A percentile compares a stretch with the other conserved stretches of the same genome.
phyloP scores from a whole-genome alignment of 2,888 invertebrate species.

The Amphimallon solstitiale region DNA sequence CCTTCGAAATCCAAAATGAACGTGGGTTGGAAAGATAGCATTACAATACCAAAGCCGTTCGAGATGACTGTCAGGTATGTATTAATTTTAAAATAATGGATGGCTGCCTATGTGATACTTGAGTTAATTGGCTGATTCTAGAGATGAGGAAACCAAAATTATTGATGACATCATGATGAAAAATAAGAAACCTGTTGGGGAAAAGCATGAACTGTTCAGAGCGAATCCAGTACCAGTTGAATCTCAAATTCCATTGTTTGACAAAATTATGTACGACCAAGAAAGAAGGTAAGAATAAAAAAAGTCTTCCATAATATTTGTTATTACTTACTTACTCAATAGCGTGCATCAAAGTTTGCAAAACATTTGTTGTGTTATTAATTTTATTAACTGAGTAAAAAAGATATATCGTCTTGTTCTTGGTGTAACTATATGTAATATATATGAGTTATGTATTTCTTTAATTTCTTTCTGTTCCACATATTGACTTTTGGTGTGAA shows the following conservation, averaged over 20 bases:
- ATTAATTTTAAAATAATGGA: conserved; percentile 12
- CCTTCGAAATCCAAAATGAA: conserved; percentile 64
- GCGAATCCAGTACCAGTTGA: conserved; percentile 76
- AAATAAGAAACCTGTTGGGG: conserved; percentile 60
- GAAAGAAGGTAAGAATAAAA: conserved; percentile 69
- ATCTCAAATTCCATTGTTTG: conserved; percentile 76
- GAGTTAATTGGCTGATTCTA: conserved; percentile 54
- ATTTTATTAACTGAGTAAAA: too few relatives aligned
- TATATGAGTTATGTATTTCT: too few relatives aligned
- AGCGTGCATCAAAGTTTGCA: too few relatives aligned
- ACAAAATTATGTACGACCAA: conserved; percentile 77
- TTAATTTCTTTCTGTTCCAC: too few relatives aligned
- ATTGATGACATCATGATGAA: conserved; percentile 65
- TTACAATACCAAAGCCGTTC: conserved; percentile 76
- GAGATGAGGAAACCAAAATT: conserved; percentile 73
- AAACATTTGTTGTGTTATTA: too few relatives aligned
- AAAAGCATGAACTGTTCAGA: conserved; percentile 66
- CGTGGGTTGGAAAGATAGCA: conserved; percentile 55
- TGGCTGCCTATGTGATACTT: not conserved
- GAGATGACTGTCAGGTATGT: conserved; percentile 75
- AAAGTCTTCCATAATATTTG: not conserved
- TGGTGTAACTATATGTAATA: too few relatives aligned
- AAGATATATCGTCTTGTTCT: too few relatives aligned
- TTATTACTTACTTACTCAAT: too few relatives aligned
- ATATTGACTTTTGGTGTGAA: too few relatives aligned